Evolutionary conservation across 2,797 vertebrate species (phyloP).

Genomic region (Pipistrellus kuhlii): DNA sequence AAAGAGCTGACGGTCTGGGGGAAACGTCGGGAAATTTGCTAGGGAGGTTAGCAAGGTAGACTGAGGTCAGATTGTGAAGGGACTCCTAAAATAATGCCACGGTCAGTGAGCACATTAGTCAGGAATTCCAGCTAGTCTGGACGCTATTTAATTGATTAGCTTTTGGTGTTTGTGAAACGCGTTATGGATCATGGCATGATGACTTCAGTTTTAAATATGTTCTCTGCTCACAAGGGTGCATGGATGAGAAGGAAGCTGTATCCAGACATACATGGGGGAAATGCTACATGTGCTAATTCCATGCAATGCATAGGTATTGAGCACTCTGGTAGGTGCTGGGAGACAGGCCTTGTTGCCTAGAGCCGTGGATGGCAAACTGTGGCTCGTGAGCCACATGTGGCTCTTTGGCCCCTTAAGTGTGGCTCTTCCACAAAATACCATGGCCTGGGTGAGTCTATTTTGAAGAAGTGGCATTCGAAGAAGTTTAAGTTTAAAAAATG

Average conservation of each 20-base stretch:
- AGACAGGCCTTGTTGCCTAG: not conserved
- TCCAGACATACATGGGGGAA: accelerated
- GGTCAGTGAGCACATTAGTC: not conserved
- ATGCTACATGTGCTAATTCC: not conserved
- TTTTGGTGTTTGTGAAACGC: conserved; percentile 35
- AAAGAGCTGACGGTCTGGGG: not conserved
- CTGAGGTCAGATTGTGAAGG: not conserved
- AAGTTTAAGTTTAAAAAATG: no score
- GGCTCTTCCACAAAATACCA: no score
- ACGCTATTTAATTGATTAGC: conserved; percentile 34
- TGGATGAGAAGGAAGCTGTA: not conserved
- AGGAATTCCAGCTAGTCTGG: not conserved
- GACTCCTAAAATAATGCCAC: not conserved
- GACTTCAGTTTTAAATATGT: conserved; percentile 31
- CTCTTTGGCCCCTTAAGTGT: no score
- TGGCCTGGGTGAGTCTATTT: no score
- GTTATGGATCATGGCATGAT: not conserved
- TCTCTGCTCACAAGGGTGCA: not conserved
- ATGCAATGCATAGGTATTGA: accelerated
- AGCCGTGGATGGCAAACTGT: no score
- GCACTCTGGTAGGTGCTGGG: not conserved
- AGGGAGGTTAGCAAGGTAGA: not conserved
- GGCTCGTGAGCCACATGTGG: no score
- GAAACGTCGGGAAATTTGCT: not conserved
- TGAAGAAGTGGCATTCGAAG: no score